Base-by-base conservation (phyloP, 2,113 vertebrate genomes). In the Psittacula cyanocephala region DNA sequence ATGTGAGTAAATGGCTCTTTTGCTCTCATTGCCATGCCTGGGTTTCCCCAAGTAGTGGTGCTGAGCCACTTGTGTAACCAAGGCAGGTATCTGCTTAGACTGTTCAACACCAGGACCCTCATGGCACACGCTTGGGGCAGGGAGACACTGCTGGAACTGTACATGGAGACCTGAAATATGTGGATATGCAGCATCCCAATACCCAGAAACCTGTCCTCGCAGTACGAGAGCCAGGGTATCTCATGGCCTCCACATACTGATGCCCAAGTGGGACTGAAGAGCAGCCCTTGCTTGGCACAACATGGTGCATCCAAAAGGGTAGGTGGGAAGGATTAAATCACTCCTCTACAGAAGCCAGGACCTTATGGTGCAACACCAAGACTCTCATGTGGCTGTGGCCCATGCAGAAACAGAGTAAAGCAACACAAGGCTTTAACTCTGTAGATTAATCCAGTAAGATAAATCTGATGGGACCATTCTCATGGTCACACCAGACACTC, bases 71-170 rank as follows among this genome's bases (percentile, higher is more conserved):
- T 7, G 9, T 33, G 35, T 72, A 55, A 5, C 47, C 41, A 43
- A 49, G 19, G 22, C 13, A 35, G 49, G 25, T 18, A 4, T 39
- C 79, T 62, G 74, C 59, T 91, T 11, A 17, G 37, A 12, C 37
- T 46, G 59, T 15, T 27, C 72, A 53, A 24, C 44, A 47, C 14
- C n/a, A 27, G 39, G 39, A 67, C 29, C 20, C n/a, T 50, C 7
- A 3, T 0, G 3, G 65, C 1, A 3, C 41, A 39, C 53, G 7
- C 55, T 7, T 11, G 6, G 35, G 5, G 23, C n/a, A 65, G 20
- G 64, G 37, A 64, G 20, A 67, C n/a, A 60, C 39, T 67, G 18
- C 19, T n/a, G 29, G 47, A 80, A 25, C 11, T 33, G 29, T 28
- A 11, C 7, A 17, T 3, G 12, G 43, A 62, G 11, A 63, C 35